phyloP scores from a whole-genome alignment of 2,797 vertebrate genomes.

The Parauchenoglanis ngamensis region DNA sequence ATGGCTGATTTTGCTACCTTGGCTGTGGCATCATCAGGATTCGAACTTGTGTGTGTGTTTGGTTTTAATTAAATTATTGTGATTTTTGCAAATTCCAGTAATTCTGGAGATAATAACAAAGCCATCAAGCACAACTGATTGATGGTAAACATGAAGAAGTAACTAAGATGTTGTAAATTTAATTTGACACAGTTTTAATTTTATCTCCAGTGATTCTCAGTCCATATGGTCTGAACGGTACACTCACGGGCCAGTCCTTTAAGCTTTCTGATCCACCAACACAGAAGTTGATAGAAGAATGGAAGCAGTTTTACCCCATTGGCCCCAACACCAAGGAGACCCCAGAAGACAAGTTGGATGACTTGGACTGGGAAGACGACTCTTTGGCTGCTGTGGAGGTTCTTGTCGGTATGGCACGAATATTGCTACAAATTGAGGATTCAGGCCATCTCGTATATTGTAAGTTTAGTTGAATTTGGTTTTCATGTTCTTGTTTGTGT shows the following conservation, averaged over 20 bases:
- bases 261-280: slow-evolving; percentile 97
- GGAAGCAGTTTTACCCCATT: slow-evolving; percentile 99
- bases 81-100: neutral
- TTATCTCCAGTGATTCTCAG: slow-evolving; percentile 88
- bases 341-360: slow-evolving; percentile 88
- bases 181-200: neutral
- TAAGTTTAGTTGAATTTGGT: neutral
- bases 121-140: neutral
- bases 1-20: neutral
- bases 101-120: neutral
- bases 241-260: slow-evolving; percentile 96
- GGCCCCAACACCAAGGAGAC: slow-evolving; percentile 86
- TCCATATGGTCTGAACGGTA: slow-evolving; percentile 95
- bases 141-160: neutral
- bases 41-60: neutral
- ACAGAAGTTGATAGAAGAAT: slow-evolving; percentile 96
- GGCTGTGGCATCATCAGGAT: neutral
- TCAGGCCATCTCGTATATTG: neutral
- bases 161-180: neutral
- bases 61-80: neutral
- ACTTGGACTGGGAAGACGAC: slow-evolving; percentile 98
- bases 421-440: neutral
- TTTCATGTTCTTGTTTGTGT: neutral
- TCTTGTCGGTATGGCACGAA: slow-evolving; percentile 84
- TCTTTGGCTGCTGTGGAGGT: slow-evolving; percentile 97